These are phyloP conservation scores for Charadrius vociferus DNA, from an alignment of 2,113 vertebrate species.

Conservation along the genomic window DNA sequence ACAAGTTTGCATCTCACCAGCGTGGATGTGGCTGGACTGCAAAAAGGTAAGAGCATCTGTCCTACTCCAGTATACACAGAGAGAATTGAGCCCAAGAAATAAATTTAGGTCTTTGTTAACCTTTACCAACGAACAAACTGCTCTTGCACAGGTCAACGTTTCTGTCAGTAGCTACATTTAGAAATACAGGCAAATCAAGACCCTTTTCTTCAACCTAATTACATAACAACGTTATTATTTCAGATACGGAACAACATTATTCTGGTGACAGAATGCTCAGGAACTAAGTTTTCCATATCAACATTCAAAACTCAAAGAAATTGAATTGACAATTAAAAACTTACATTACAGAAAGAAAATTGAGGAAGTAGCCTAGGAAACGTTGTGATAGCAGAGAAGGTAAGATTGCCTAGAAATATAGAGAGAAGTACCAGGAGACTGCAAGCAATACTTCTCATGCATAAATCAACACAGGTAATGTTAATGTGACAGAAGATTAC, in stretches of 20 bases:
- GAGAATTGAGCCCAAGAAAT: not conserved
- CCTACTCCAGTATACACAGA: not conserved
- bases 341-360: not conserved
- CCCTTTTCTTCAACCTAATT: not conserved
- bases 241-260: not conserved
- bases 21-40: not conserved
- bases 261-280: not conserved
- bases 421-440: not conserved
- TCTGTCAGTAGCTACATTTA: not conserved
- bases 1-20: not conserved
- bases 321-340: not conserved
- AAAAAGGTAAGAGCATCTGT: not conserved
- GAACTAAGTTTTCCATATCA: not conserved
- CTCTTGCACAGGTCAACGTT: not conserved
- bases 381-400: not conserved
- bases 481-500: not conserved
- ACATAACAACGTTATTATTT: not conserved
- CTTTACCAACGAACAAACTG: not conserved
- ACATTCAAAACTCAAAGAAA: not conserved
- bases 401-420: not conserved
- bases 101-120: not conserved
- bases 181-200: not conserved
- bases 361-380: not conserved
- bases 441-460: not conserved
- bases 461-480: not conserved